A percentile compares a stretch with the other conserved stretches of the same genome.
phyloP scores from a whole-genome alignment of 2,113 vertebrate genomes.

The Thinocorus orbignyianus region DNA sequence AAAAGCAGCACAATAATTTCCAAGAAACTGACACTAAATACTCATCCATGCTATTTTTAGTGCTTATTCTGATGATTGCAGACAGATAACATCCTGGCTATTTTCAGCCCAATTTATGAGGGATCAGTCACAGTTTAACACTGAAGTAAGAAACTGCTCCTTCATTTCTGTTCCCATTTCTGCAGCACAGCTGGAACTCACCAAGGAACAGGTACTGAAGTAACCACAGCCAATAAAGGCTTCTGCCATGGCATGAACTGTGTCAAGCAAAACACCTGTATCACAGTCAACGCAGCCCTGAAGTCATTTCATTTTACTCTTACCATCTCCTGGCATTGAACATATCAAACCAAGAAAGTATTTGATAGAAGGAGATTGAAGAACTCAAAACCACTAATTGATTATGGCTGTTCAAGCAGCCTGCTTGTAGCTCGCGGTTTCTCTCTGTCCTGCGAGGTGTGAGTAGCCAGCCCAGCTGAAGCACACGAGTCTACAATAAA shows the following conservation, averaged over 20 bases:
- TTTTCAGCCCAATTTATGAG: not conserved
- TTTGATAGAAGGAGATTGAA: not conserved
- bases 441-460: rapidly evolving
- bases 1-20: not conserved
- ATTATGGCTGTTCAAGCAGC: rapidly evolving
- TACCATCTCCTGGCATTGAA: not conserved
- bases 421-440: not conserved
- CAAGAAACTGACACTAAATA: not conserved
- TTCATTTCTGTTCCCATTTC: not conserved
- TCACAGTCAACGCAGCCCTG: not conserved
- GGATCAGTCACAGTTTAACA: not conserved
- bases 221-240: rapidly evolving
- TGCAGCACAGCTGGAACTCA: not conserved
- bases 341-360: not conserved
- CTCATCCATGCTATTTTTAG: not conserved
- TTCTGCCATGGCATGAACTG: not conserved
- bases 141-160: not conserved
- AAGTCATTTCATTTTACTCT: not conserved
- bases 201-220: not conserved
- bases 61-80: not conserved
- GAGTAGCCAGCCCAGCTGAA: not conserved
- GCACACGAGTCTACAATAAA: not conserved
- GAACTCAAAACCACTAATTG: not conserved
- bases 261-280: not conserved
- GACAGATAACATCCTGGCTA: not conserved